phyloP scores from a whole-genome alignment of 23 tunicate species.

The Halocynthia roretzi region DNA sequence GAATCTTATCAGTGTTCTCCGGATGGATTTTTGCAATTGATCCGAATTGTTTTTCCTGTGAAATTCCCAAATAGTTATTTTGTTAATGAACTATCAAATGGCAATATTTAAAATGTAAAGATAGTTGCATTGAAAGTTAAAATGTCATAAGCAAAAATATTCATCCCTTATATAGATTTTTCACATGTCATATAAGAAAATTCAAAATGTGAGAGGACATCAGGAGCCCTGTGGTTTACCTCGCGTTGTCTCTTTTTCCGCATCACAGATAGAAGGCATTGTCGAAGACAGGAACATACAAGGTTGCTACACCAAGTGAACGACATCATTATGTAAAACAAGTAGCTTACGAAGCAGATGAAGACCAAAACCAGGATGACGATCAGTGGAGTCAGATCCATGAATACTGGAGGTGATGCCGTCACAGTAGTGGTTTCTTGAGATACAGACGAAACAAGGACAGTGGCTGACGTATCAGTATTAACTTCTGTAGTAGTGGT shows the following conservation, averaged over 20 bases:
- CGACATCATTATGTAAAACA: slow-evolving; percentile 70
- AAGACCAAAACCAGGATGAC: slow-evolving; percentile 68
- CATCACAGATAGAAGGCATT: slow-evolving; percentile 32
- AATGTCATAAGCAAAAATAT: no score
- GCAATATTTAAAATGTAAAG: no score
- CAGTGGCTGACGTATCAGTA: background rate
- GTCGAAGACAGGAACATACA: slow-evolving; percentile 36
- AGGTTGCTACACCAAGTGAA: slow-evolving; percentile 48
- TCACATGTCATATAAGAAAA: no score
- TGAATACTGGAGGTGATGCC: slow-evolving; percentile 10
- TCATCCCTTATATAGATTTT: no score
- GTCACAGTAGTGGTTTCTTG: slow-evolving; percentile 6
- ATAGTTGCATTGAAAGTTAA: no score
- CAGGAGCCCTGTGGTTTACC: slow-evolving; percentile 19
- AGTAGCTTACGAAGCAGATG: slow-evolving; percentile 38
- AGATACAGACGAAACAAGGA: background rate
- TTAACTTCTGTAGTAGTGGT: background rate
- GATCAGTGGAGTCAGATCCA: slow-evolving; percentile 57
- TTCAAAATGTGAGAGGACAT: no score
- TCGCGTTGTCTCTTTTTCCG: slow-evolving; percentile 38
- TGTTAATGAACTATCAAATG: no score
- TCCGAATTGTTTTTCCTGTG: no score
- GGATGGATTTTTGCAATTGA: no score
- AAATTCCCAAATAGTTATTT: no score
- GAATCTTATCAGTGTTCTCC: no score